Evolutionary conservation across 2,888 invertebrate genomes (phyloP), one percentile per base, ranked within the genome.

Genomic region (Callimorpha dominula): DNA sequence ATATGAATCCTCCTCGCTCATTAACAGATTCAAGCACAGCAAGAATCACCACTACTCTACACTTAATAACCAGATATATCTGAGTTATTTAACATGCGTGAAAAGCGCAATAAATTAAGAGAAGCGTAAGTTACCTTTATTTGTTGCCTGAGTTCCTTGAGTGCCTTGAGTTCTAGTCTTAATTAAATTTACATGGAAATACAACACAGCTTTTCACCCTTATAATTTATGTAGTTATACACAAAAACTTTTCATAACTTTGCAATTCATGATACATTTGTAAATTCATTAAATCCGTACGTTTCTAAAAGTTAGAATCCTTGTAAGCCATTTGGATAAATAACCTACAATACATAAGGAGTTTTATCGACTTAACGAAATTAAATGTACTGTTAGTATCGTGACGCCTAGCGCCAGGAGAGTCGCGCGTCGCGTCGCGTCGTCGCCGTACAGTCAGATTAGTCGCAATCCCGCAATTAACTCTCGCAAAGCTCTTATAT

Each of bases 391-490:
- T 78, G 77, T 57, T 57, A 75, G 73, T 72, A 70, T 73, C 74
- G 76, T 67, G 76, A 75, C 76, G 69, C 73, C 71, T 71, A 65
- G 43, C 76, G 69, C 74, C 71, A 70, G 67, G 43, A 66, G n/a
- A n/a, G n/a, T n/a, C n/a, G n/a, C n/a, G n/a, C n/a, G n/a, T n/a
- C n/a, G 54, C 71, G 31, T 65, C 12, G 62, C 70, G 71, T 72
- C 78, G 67, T 75, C 65, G 65, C 72, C 68, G 70, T 71, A 76
- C 68, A 75, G 71, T 69, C 54, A 81, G 86, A 86, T 88, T 88
- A 88, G 74, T 76, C 66, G 66, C 72, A 78, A 86, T 84, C 84
- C 86, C 75, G 81, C 86, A 86, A 88, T 88, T 87, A 88, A 85
- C 85, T 87, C 83, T 81, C 72, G 76, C 76, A 76, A 81, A 81